A percentile compares a stretch with the other conserved stretches of the same genome.
Evolutionary conservation across 2,113 vertebrate genomes (phyloP).

Genomic region (Petromus typicus): DNA sequence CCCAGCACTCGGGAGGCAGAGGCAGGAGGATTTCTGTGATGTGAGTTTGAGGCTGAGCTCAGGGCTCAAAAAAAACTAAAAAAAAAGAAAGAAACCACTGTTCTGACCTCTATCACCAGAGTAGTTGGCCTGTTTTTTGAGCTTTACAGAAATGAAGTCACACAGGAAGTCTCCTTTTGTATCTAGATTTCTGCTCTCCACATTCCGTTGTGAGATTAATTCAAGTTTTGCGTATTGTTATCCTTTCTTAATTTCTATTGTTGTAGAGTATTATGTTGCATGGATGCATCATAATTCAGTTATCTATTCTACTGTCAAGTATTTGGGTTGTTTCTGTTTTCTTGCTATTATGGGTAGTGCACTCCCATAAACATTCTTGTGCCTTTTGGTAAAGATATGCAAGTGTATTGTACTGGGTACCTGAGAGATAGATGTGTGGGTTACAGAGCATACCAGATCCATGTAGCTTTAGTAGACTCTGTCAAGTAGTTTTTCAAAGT

Average conservation of each 20-base stretch:
- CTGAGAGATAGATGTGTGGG: neutral
- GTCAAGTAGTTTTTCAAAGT: neutral
- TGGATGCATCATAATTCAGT: neutral
- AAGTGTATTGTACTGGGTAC: neutral
- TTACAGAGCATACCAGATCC: neutral
- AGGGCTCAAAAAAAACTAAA: no score
- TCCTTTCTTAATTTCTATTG: neutral
- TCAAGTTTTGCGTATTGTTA: neutral
- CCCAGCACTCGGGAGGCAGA: no score
- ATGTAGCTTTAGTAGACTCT: neutral
- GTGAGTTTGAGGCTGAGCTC: no score
- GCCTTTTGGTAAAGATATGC: neutral
- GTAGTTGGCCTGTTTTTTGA: neutral
- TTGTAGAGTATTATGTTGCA: neutral
- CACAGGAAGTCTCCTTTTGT: neutral
- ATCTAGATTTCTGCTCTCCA: neutral
- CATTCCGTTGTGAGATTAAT: neutral
- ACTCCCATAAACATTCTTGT: neutral
- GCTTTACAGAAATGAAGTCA: neutral
- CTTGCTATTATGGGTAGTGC: neutral
- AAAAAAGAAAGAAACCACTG: neutral
- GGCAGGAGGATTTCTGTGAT: no score
- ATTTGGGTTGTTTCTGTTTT: neutral
- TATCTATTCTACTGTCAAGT: neutral
- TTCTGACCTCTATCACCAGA: neutral